Conservation (phyloP, 1,140 invertebrate genomes). For the Solen grandis region DNA sequence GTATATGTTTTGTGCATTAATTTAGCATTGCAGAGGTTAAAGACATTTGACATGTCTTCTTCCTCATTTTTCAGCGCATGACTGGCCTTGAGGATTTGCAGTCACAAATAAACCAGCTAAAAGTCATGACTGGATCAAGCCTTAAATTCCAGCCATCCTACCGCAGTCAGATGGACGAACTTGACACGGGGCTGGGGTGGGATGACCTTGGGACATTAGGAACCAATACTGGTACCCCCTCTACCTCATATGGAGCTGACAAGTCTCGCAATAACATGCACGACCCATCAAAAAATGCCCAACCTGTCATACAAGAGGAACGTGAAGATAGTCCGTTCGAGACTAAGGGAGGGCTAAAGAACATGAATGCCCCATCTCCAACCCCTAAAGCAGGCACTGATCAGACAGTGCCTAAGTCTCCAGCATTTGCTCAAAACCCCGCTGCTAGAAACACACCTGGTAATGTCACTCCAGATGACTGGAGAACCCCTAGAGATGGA, state of each 20-base stretch:
- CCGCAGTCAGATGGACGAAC: slow-evolving; percentile 53
- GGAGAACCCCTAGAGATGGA: slow-evolving; percentile 48
- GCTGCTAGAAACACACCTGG: slow-evolving; percentile 27
- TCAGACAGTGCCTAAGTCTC: slow-evolving; percentile 3
- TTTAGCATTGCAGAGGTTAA: too few species aligned
- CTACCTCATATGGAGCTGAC: slow-evolving; percentile 22
- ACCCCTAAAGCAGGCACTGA: slow-evolving; percentile 24
- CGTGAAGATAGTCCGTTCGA: slow-evolving; percentile 51
- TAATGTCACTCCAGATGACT: slow-evolving; percentile 53
- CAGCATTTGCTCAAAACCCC: too few species aligned
- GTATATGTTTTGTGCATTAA: too few species aligned
- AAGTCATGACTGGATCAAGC: slow-evolving; percentile 53
- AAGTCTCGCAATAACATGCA: slow-evolving; percentile 32
- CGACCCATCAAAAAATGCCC: slow-evolving; percentile 9
- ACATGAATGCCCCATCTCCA: slow-evolving; percentile 44
- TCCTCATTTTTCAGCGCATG: slow-evolving; percentile 67
- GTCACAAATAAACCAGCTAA: slow-evolving; percentile 68
- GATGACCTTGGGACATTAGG: slow-evolving; percentile 62
- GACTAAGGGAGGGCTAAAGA: slow-evolving; percentile 48
- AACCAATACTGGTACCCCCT: slow-evolving; percentile 31
- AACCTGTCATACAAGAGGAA: slow-evolving; percentile 37
- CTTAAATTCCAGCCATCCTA: slow-evolving; percentile 33
- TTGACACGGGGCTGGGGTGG: slow-evolving; percentile 59
- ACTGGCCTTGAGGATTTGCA: slow-evolving; percentile 71
- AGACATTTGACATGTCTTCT: neutral